Percentiles rank a stretch among this genome's conserved stretches.
These are phyloP conservation scores for Coracias cyanogaster DNA, from an alignment of 2,797 vertebrate species.

Conservation along the genomic window DNA sequence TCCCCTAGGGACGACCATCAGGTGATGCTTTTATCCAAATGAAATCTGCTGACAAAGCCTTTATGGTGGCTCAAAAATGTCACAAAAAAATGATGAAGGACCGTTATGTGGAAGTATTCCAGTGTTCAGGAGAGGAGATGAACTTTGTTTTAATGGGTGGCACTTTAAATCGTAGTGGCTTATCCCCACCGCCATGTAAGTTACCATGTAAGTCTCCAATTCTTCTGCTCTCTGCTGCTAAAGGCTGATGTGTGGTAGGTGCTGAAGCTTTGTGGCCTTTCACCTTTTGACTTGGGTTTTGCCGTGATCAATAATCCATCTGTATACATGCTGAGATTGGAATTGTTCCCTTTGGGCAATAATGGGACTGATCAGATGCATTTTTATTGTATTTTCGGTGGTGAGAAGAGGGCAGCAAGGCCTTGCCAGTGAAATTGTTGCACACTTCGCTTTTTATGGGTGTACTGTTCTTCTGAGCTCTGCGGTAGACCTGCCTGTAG, in stretches of 20 bases:
- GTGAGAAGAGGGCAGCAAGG: conserved; percentile 49
- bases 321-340: conserved; percentile 41
- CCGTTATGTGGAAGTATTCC: conserved; percentile 96
- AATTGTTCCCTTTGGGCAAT: conserved; percentile 58
- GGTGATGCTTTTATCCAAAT: conserved; percentile 98
- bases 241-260: conserved; percentile 75
- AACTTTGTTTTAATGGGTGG: conserved; percentile 98
- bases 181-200: conserved; percentile 97
- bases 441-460: conserved; percentile 59
- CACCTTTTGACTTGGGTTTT: conserved; percentile 66
- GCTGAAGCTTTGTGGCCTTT: conserved; percentile 73
- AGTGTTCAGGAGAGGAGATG: conserved; percentile 98
- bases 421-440: conserved; percentile 48
- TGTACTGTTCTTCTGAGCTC: conserved; percentile 58
- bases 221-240: conserved; percentile 75
- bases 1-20: conserved; percentile 89
- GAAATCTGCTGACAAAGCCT: conserved; percentile 92
- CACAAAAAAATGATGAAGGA: conserved; percentile 99
- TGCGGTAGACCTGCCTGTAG: conserved; percentile 45
- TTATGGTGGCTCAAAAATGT: conserved; percentile 92
- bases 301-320: conserved; percentile 57
- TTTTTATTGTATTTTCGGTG: conserved; percentile 37
- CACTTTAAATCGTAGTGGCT: conserved; percentile 94
- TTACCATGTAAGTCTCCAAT: conserved; percentile 91
- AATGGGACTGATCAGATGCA: conserved; percentile 52